Conservation (phyloP, 2,113 vertebrate genomes). For the Mohoua ochrocephala region DNA sequence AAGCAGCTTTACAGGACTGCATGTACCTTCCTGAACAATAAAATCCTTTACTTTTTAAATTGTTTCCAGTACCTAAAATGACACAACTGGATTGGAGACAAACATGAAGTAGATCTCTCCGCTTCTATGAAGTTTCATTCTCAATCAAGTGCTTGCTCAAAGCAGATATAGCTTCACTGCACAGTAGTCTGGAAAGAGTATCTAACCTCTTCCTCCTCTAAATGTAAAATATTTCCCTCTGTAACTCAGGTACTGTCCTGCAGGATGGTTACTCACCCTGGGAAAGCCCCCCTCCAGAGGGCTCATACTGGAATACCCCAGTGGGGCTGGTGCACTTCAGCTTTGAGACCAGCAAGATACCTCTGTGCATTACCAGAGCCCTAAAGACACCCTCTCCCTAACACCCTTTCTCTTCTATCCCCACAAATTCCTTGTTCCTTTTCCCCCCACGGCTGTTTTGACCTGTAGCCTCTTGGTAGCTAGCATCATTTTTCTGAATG, state of each 20-base stretch:
- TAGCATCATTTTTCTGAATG: not conserved
- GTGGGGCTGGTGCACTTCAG: not conserved
- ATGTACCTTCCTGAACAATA: not conserved
- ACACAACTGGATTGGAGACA: not conserved
- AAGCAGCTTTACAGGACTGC: not conserved
- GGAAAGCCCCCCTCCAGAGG: not conserved
- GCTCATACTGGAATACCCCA: not conserved
- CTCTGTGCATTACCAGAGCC: not conserved
- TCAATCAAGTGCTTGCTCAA: not conserved
- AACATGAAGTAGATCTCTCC: not conserved
- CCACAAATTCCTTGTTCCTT: not conserved
- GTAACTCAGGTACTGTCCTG: not conserved
- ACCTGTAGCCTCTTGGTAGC: not conserved
- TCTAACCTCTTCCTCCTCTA: not conserved
- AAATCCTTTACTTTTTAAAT: not conserved
- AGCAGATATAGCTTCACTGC: not conserved
- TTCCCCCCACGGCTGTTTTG: not conserved
- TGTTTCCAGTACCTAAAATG: not conserved
- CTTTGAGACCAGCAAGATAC: not conserved
- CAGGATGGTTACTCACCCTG: not conserved
- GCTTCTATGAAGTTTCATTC: not conserved
- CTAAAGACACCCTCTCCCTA: not conserved
- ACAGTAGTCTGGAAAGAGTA: not conserved
- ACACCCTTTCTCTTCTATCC: not conserved
- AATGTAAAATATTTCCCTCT: not conserved